phyloP scores from a whole-genome alignment of 2,888 invertebrate species.

The Mimachlamys varia region DNA sequence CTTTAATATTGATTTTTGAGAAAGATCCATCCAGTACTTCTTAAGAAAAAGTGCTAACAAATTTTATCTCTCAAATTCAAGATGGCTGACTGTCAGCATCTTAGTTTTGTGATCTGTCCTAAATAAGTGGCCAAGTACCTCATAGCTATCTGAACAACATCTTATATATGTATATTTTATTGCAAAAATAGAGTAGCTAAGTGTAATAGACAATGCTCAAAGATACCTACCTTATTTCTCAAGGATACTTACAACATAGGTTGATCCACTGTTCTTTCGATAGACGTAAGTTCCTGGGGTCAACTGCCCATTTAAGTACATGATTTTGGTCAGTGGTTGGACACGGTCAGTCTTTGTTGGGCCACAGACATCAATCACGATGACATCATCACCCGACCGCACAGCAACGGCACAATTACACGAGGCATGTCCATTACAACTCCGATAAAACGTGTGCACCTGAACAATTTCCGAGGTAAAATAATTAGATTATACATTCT shows the following conservation, averaged over 20 bases:
- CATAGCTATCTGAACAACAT: too few species aligned
- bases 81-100: too few species aligned
- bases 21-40: too few species aligned
- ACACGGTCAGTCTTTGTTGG: slow-evolving; percentile 22
- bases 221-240: slow-evolving; percentile 56
- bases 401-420: slow-evolving; percentile 66
- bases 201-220: too few species aligned
- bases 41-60: too few species aligned
- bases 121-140: too few species aligned
- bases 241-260: slow-evolving; percentile 52
- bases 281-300: slow-evolving; percentile 54
- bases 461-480: background rate
- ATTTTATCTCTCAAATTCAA: too few species aligned
- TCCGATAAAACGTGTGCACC: slow-evolving; percentile 49
- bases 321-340: slow-evolving; percentile 46
- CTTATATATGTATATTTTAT: too few species aligned
- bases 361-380: slow-evolving; percentile 60
- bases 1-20: too few species aligned
- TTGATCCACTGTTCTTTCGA: slow-evolving; percentile 53
- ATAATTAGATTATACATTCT: background rate
- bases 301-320: slow-evolving; percentile 56
- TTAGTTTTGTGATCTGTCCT: too few species aligned
- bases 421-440: slow-evolving; percentile 50
- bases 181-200: too few species aligned
- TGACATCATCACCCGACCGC: slow-evolving; percentile 61